Conservation (phyloP, 2,888 invertebrate species). For the Hydriomena furcata region DNA sequence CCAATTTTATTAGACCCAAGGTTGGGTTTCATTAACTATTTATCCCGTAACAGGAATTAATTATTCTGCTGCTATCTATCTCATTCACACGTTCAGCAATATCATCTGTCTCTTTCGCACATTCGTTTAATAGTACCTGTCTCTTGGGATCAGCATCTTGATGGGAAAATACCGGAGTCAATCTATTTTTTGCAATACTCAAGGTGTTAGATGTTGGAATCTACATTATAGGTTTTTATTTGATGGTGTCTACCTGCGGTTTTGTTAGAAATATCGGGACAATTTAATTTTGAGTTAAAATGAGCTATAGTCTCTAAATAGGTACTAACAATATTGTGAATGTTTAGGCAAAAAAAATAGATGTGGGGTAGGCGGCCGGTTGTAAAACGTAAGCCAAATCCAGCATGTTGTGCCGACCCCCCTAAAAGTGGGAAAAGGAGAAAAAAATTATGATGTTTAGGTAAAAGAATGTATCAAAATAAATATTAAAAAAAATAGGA, state of each 20-base stretch:
- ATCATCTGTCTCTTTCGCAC: conserved; percentile 22
- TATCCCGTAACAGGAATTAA: conserved; percentile 9
- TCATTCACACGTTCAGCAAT: conserved; percentile 2
- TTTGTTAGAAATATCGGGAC: background rate
- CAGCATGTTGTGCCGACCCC: no score
- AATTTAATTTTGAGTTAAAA: no score
- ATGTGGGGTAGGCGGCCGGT: no score
- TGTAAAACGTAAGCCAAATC: no score
- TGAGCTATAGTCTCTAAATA: no score
- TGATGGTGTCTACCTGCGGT: background rate
- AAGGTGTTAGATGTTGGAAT: conserved; percentile 17
- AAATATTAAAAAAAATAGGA: no score
- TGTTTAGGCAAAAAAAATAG: no score
- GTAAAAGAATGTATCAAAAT: no score
- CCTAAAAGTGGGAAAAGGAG: no score
- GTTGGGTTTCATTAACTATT: conserved; percentile 9
- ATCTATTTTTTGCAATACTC: conserved; percentile 33
- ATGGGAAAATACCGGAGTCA: conserved; percentile 34
- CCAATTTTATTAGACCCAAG: no score
- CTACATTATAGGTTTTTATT: background rate
- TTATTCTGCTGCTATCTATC: conserved; percentile 10
- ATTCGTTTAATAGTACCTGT: conserved; percentile 30
- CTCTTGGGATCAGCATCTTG: conserved; percentile 31
- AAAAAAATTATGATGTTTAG: no score
- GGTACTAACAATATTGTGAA: no score